phyloP scores from a whole-genome alignment of 2,797 vertebrate genomes.

The Lemur catta region DNA sequence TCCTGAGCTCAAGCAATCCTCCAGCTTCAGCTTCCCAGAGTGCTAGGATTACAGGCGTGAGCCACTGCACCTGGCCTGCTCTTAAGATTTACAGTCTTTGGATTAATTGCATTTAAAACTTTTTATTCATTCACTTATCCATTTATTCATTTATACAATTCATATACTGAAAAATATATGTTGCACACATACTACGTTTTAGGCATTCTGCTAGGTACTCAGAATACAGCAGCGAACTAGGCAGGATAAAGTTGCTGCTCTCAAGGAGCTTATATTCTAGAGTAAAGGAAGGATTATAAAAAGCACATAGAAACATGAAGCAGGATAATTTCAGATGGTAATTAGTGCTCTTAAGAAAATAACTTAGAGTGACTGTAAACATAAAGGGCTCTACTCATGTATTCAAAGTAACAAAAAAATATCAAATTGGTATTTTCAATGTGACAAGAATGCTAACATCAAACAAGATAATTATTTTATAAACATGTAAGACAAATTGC shows the following conservation, averaged over 20 bases:
- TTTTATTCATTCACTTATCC: too few species aligned
- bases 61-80: too few species aligned
- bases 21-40: too few species aligned
- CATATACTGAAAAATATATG: neutral
- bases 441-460: neutral
- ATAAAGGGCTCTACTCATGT: neutral
- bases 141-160: neutral
- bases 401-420: neutral
- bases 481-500: neutral
- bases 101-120: neutral
- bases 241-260: neutral
- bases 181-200: neutral
- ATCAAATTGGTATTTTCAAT: neutral
- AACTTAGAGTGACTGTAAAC: neutral
- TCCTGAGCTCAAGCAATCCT: too few species aligned
- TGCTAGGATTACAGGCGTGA: too few species aligned
- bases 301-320: neutral
- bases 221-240: neutral
- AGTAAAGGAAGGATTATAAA: neutral
- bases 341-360: neutral
- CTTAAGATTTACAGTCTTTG: neutral
- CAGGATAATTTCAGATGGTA: neutral
- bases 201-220: neutral
- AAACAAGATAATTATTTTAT: neutral
- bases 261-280: neutral